Evolutionary conservation across 37 sponge, comb jelly and placozoan species (phyloP), one percentile per base, ranked within the genome.

Genomic region (Oopsacas minuta): DNA sequence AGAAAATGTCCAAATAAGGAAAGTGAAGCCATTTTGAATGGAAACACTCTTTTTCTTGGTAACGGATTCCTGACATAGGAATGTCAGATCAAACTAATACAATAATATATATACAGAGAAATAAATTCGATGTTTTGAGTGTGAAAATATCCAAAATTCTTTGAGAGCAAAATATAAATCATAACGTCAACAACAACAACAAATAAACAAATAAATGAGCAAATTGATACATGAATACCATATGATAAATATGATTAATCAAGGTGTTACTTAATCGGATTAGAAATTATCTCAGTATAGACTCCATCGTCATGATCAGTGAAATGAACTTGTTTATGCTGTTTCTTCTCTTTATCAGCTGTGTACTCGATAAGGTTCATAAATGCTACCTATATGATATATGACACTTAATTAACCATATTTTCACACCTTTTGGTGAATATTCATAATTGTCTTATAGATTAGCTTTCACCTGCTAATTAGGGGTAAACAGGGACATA

Each of bases 41-140:
- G 75, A 61, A 61, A n/a, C 75, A 3, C 28, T 61, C 22, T 61
- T 12, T 61, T 61, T n/a, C 75, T 12, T 61, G 75, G 75, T 3
- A n/a, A 61, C 75, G 75, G 22, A 61, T 61, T 25, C 75, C 75
- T 61, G 75, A 61, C 75, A 61, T 61, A 25, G 75, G 75, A 61
- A 61, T 61, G 75, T 34, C 22, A 34, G 75, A 25, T 61, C 49
- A 17, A 42, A 15, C 49, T 42, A 42, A 42, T 42, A 42, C 15
- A 17, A 42, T 42, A 42, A 42, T 42, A 17, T 15, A 17, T 17
- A 42, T 17, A 17, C 15, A 8, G 49, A 8, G 15, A 42, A 42
- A 8, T 17, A 42, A 42, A 17, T 42, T 42, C 15, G 8, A 17
- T 42, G 8, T 42, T 42, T 42, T 42, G 15, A 42, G 15, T 42